These are phyloP conservation scores for Acipenser transmontanus DNA, from an alignment of 2,797 vertebrate genomes.

Conservation along the genomic window DNA sequence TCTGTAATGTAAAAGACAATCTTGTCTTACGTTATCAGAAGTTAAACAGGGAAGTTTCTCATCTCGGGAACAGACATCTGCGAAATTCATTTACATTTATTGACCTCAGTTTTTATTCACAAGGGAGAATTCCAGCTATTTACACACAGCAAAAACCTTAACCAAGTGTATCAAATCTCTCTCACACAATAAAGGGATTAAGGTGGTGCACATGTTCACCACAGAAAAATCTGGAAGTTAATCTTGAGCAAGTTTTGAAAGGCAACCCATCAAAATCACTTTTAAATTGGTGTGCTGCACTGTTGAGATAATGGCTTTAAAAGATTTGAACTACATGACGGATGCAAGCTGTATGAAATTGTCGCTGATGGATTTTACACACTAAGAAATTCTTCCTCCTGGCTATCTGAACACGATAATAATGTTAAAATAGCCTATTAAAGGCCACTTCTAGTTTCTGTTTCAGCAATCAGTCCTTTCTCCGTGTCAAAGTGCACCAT, in stretches of 20 bases:
- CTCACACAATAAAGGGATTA: conserved; percentile 4
- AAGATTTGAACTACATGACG: conserved; percentile 26
- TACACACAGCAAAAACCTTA: background rate
- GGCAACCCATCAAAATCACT: conserved; percentile 1
- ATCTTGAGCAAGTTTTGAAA: conserved; percentile 11
- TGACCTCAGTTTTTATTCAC: conserved; percentile 1
- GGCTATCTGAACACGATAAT: conserved; percentile 41
- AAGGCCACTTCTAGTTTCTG: conserved; percentile 13
- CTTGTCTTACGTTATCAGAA: too few relatives aligned
- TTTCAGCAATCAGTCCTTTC: background rate
- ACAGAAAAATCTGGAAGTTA: conserved; percentile 8
- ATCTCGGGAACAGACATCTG: conserved; percentile 1
- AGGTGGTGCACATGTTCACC: background rate
- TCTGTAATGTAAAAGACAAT: background rate
- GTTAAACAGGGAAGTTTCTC: background rate
- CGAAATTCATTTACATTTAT: background rate
- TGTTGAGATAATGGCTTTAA: conserved; percentile 17
- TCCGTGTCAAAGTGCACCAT: conserved; percentile 2
- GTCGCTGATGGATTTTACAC: conserved; percentile 30
- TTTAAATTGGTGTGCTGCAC: conserved; percentile 5
- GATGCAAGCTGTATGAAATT: conserved; percentile 24
- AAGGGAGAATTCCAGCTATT: conserved; percentile 1
- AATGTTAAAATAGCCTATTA: conserved; percentile 36
- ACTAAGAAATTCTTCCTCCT: conserved; percentile 28
- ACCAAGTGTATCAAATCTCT: conserved; percentile 8